phyloP scores from a whole-genome alignment of 2,797 vertebrate genomes.

The Poeciliopsis turneri region DNA sequence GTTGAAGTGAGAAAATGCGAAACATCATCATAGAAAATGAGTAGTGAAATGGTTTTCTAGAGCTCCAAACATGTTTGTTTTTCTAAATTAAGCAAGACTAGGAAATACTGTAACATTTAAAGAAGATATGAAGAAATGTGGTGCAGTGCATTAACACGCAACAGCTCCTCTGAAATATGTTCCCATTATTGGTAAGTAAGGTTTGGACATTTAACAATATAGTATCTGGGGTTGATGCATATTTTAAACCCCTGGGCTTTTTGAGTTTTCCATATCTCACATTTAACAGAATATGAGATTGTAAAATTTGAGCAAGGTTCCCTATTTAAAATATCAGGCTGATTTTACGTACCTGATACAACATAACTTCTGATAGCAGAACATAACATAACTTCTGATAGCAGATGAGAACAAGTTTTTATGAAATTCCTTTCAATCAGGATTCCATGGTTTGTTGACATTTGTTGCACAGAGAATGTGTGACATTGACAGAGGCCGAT shows the following conservation, averaged over 20 bases:
- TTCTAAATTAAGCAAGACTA: background rate
- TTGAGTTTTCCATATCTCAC: background rate
- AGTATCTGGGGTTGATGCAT: background rate
- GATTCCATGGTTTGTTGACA: slow-evolving; percentile 65
- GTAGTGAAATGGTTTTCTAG: background rate
- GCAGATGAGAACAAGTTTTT: background rate
- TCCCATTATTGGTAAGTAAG: background rate
- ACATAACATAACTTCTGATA: slow-evolving; percentile 1
- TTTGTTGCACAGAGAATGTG: slow-evolving; percentile 64
- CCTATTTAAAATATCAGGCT: background rate
- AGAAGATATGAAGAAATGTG: background rate
- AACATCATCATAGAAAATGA: background rate
- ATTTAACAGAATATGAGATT: background rate
- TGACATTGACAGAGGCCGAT: slow-evolving; percentile 55
- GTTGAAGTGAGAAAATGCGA: background rate
- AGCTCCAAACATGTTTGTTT: background rate
- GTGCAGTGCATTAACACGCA: background rate
- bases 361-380: background rate
- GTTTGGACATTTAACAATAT: no score
- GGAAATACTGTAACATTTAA: background rate
- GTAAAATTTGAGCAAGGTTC: background rate
- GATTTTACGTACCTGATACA: background rate
- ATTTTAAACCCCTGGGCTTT: background rate
- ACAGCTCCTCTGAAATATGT: background rate
- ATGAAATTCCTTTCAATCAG: slow-evolving; percentile 5